phyloP scores from a whole-genome alignment of 2,113 vertebrate species.

The Silurus meridionalis region DNA sequence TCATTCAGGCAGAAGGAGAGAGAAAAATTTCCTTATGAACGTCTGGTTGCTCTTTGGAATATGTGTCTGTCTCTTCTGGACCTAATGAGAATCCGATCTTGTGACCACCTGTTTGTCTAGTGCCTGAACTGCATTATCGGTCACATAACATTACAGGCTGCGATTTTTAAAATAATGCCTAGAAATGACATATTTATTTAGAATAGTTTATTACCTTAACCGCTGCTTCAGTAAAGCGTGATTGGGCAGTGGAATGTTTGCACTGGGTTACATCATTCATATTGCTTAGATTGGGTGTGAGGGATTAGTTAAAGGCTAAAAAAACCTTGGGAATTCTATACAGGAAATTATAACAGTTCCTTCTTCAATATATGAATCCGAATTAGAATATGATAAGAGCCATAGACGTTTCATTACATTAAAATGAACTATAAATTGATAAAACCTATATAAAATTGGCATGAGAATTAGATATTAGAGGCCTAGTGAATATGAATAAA shows the following conservation, averaged over 20 bases:
- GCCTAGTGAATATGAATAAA: too few relatives aligned
- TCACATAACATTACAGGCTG: not conserved
- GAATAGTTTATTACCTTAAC: constrained; percentile 24
- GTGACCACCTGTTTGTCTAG: not conserved
- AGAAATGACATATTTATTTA: constrained; percentile 25
- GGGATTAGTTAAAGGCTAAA: not conserved
- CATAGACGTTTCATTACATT: not conserved
- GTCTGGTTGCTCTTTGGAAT: not conserved
- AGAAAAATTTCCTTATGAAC: not conserved
- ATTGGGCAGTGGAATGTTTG: constrained; percentile 23
- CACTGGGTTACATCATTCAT: constrained; percentile 44
- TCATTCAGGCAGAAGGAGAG: not conserved
- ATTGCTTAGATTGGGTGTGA: constrained; percentile 1
- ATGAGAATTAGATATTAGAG: not conserved
- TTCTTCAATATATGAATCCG: too few relatives aligned
- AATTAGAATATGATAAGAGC: not conserved
- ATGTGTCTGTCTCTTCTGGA: not conserved
- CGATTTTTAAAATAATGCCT: not conserved
- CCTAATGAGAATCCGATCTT: not conserved
- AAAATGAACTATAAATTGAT: not conserved
- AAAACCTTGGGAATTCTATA: not conserved
- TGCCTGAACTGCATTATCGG: not conserved
- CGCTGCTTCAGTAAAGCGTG: not conserved
- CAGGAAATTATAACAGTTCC: not conserved
- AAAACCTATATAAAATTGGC: not conserved